A percentile compares a stretch with the other conserved stretches of the same genome.
These are phyloP conservation scores for Amphipyra tragopoginis DNA, from an alignment of 2,888 invertebrate species.

Conservation along the genomic window DNA sequence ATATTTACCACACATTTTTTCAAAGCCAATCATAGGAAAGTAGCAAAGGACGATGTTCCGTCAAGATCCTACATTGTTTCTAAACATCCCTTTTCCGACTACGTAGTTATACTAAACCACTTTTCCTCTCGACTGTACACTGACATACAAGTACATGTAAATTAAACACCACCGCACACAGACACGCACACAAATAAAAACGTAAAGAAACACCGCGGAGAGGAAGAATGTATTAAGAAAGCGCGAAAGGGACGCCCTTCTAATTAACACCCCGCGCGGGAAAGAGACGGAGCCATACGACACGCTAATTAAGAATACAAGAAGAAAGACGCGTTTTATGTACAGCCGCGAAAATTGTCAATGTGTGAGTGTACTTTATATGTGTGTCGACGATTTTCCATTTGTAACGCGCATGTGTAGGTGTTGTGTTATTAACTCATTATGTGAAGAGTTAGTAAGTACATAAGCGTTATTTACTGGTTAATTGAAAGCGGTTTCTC, in stretches of 20 bases:
- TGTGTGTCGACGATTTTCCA: constrained; percentile 77
- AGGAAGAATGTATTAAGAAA: constrained; percentile 91
- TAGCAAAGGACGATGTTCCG: not conserved
- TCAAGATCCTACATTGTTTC: constrained; percentile 11
- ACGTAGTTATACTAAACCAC: constrained; percentile 46
- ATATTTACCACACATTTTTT: too few species aligned
- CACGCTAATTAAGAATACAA: constrained; percentile 93
- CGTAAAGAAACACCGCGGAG: constrained; percentile 89
- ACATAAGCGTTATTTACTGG: constrained; percentile 87
- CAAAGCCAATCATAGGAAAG: too few species aligned
- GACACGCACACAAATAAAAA: constrained; percentile 90
- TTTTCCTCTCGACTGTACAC: constrained; percentile 75
- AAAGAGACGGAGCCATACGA: constrained; percentile 81
- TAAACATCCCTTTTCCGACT: constrained; percentile 36
- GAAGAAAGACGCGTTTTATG: constrained; percentile 91
- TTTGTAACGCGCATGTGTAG: constrained; percentile 76
- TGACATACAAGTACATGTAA: constrained; percentile 90
- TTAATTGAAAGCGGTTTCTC: constrained; percentile 87
- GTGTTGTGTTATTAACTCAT: constrained; percentile 89
- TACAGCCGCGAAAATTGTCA: constrained; percentile 79
- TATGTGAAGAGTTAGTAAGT: constrained; percentile 88
- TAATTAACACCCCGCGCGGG: constrained; percentile 84
- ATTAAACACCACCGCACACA: constrained; percentile 90
- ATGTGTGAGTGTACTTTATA: constrained; percentile 73
- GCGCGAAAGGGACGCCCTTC: constrained; percentile 87